phyloP scores from a whole-genome alignment of 2,888 invertebrate species.

The Acrobasis repandana region DNA sequence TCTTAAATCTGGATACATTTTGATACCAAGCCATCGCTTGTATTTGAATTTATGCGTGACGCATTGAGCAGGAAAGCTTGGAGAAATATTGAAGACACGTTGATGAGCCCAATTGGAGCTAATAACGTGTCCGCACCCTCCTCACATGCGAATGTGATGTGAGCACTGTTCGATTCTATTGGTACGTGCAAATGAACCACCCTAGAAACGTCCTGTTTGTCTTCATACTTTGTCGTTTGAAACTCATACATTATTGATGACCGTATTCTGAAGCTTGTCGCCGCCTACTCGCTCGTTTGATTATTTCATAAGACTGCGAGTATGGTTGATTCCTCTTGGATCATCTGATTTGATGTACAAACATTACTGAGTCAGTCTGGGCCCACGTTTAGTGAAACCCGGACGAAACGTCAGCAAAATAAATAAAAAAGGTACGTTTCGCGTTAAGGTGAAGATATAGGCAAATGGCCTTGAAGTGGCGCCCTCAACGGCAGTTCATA shows the following conservation, averaged over 20 bases:
- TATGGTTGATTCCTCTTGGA: neutral
- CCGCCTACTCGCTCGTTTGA: conserved; percentile 59
- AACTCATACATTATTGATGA: conserved; percentile 76
- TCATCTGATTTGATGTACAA: neutral
- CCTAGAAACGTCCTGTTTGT: conserved; percentile 62
- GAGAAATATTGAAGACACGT: neutral
- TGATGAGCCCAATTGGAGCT: conserved; percentile 25
- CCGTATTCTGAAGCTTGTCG: conserved; percentile 47
- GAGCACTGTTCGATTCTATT: conserved; percentile 58
- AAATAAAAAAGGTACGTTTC: no score
- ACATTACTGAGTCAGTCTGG: no score
- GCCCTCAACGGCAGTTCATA: no score
- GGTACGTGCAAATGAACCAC: conserved; percentile 66
- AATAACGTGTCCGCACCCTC: conserved; percentile 37
- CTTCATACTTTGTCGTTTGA: conserved; percentile 72
- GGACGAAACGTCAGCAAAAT: no score
- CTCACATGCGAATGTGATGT: conserved; percentile 45
- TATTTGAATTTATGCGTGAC: neutral
- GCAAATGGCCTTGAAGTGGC: no score
- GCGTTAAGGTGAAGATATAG: no score
- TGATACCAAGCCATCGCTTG: neutral
- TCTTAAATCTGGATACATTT: no score
- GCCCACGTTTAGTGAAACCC: no score
- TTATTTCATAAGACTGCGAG: conserved; percentile 57
- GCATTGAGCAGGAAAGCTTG: neutral